A percentile compares a stretch with the other conserved stretches of the same genome.
These are phyloP conservation scores for Chrysogorgia sp. DNA, from an alignment of 92 coral and sea anemone species.

Conservation along the genomic window DNA sequence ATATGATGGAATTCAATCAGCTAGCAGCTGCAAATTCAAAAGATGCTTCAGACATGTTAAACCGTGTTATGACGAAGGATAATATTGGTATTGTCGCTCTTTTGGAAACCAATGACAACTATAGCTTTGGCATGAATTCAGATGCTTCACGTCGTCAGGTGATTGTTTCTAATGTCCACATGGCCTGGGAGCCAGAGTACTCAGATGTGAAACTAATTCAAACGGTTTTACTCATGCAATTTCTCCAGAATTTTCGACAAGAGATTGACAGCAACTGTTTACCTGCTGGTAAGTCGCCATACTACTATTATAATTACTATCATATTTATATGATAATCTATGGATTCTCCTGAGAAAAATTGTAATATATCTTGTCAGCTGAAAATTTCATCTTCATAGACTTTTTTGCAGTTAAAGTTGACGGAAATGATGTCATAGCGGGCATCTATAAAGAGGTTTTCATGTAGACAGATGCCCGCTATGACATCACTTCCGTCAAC, in stretches of 20 bases:
- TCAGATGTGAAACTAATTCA: constrained; percentile 95
- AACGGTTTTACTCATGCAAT: constrained; percentile 95
- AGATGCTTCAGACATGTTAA: constrained; percentile 97
- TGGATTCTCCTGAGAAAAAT: too few relatives aligned
- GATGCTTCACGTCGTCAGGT: constrained; percentile 72
- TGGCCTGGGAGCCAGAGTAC: constrained; percentile 99
- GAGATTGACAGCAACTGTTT: constrained; percentile 82
- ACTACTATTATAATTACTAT: too few relatives aligned
- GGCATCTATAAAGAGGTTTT: too few relatives aligned
- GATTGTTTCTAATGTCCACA: constrained; percentile 95
- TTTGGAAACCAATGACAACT: constrained; percentile 83
- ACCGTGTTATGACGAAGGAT: constrained; percentile 99
- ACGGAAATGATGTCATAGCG: too few relatives aligned
- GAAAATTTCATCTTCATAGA: too few relatives aligned
- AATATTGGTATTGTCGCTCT: constrained; percentile 95
- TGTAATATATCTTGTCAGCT: too few relatives aligned
- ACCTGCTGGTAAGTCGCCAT: constrained; percentile 78
- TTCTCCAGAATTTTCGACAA: constrained; percentile 81
- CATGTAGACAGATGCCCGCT: too few relatives aligned
- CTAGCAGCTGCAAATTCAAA: constrained; percentile 95
- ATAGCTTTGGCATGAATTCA: constrained; percentile 56
- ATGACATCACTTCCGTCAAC: too few relatives aligned
- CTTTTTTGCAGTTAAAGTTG: too few relatives aligned
- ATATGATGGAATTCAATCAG: constrained; percentile 94
- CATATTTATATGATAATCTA: too few relatives aligned